Evolutionary conservation across 2,888 invertebrate species (phyloP), one percentile per base, ranked within the genome.

Genomic region (Cerastis rubricosa): DNA sequence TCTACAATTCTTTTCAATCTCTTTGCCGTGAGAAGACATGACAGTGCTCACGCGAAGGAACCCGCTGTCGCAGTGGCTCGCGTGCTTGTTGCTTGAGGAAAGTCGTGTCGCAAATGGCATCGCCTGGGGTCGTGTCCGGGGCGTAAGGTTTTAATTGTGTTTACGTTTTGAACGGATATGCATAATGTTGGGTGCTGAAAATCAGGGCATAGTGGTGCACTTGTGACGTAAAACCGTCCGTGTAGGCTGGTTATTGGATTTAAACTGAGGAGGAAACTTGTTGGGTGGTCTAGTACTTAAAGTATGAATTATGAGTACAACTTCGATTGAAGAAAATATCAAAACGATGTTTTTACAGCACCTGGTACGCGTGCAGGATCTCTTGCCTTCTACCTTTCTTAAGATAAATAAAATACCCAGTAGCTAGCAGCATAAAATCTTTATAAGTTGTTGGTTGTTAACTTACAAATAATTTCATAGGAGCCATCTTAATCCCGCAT

Each of bases 71-170:
- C 8, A 29, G 59, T 29, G 29, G 8, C 7, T 59, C 59, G 3
- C 59, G 8, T 25, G 0, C 29, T 2, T 14, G 29, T 29, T 59
- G 14, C 17, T 59, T 17, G 14, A 17, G 25, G 8, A 0, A 40
- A 63, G 63, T 63, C 22, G 35, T 35, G 22, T 63, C 11, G 22
- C 22, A 22, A 9, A 6, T 29, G 17, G 22, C 22, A 14, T 12
- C 22, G 22, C 7, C 12, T n/a, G 43, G 11, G 4, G 64, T 64
- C 43, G 47, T 9, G 71, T 40, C 2, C 49, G 9, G 0, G 49
- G 12, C 45, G 17, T 66, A 71, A 65, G 63, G 69, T 77, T 83
- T 69, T 85, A 68, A 84, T 85, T 81, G 61, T 85, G 88, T 86
- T 87, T 88, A 84, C 82, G 47, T 14, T 69, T 70, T 19, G 0